Evolutionary conservation across 2,888 invertebrate species (phyloP).

Genomic region (Theristus sp.): DNA sequence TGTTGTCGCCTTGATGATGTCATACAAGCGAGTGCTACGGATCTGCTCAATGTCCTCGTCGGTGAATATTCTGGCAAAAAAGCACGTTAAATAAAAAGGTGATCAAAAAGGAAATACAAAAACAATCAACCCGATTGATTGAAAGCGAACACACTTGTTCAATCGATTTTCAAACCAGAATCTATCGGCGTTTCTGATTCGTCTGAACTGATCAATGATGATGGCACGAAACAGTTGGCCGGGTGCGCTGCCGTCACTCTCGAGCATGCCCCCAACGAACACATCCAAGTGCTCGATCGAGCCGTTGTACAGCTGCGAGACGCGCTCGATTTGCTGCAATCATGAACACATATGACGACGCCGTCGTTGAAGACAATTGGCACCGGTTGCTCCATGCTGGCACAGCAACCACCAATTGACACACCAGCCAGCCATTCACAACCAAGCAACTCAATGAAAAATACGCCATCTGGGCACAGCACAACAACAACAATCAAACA

Average conservation of each 20-base stretch:
- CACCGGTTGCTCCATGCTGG: too few relatives aligned
- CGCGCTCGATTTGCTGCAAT: constrained; percentile 22
- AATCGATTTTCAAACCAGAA: constrained; percentile 26
- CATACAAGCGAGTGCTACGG: constrained; percentile 58
- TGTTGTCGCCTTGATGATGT: constrained; percentile 74
- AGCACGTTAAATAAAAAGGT: constrained; percentile 1
- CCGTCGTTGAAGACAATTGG: too few relatives aligned
- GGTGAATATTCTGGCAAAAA: constrained; percentile 52
- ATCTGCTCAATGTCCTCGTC: constrained; percentile 63
- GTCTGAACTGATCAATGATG: constrained; percentile 73
- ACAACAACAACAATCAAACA: too few relatives aligned
- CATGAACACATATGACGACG: neutral
- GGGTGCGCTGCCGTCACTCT: constrained; percentile 51
- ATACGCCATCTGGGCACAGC: too few relatives aligned
- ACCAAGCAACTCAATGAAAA: too few relatives aligned
- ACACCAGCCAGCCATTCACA: too few relatives aligned
- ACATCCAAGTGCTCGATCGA: constrained; percentile 70
- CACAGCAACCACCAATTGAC: too few relatives aligned
- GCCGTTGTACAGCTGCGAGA: constrained; percentile 54
- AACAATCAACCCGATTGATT: neutral
- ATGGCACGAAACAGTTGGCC: constrained; percentile 74
- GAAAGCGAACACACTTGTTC: constrained; percentile 14
- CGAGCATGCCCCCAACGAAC: constrained; percentile 91
- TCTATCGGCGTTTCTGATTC: constrained; percentile 69
- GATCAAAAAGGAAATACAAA: neutral